Evolutionary conservation across 2,888 invertebrate genomes (phyloP), one percentile per base, ranked within the genome.

Genomic region (Caenorhabditis sp.): DNA sequence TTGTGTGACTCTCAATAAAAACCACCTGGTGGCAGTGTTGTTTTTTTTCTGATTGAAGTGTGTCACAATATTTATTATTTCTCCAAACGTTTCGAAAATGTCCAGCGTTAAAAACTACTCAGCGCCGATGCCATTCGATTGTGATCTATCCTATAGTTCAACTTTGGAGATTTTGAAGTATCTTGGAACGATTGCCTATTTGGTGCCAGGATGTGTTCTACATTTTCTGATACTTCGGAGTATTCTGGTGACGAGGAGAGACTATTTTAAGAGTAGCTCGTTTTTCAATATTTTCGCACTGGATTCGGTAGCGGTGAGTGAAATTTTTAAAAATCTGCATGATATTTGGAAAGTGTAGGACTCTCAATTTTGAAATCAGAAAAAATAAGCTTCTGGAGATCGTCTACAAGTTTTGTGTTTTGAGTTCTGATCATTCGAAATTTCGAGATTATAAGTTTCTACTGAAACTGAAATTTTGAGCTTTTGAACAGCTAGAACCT

Each of bases 231-330:
- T 72, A 16, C 59, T 72, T 7, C n/a, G 19, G 22, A 14, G 14
- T 7, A 49, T 72, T 31, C 7, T 72, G 16, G 16, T 59, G 4
- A 59, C 44, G 2, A 19, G 35, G 19, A 59, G 35, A 22, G 47
- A 47, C 1, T 28, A 19, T 28, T 72, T 59, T 19, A 44, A 47
- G 10, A 56, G 49, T 44, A 72, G 72, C 72, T 59, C 73, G 14
- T 63, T 63, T 38, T 73, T 51, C 12, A 47, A 10, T 4, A 24
- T 63, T 51, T 63, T 51, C 31, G 54, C 51, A 22, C 5, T 49
- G 31, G 74, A 64, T 44, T 74, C 74, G 12, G 26, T 74, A 16
- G 49, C 74, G 64, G 64, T 73, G 6, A 31, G 51, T 41, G 19
- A 26, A 26, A 19, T 51, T 54, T 22, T 8, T 24, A 26, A 54